Conservation (phyloP, 1,140 invertebrate genomes). For the Drosophila pallidifrons region DNA sequence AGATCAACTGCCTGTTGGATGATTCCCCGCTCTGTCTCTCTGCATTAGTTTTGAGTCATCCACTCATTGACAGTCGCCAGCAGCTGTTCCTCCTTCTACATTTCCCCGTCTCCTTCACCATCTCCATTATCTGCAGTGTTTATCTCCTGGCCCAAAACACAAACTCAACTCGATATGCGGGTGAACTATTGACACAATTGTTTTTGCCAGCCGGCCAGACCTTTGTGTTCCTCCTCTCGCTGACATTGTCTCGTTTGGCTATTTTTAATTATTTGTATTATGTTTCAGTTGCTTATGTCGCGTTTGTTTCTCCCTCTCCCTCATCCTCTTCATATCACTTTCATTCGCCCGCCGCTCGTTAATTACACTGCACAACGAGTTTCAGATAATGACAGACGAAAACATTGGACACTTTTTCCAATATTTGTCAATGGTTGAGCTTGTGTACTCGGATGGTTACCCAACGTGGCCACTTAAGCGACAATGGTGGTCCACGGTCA, state of each 20-base stretch:
- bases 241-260: constrained; percentile 42
- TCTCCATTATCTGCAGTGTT: constrained; percentile 69
- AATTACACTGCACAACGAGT: constrained; percentile 56
- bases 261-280: constrained; percentile 84
- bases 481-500: constrained; percentile 64
- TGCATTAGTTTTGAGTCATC: constrained; percentile 53
- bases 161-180: constrained; percentile 58
- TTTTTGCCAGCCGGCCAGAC: constrained; percentile 67
- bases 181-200: constrained; percentile 83
- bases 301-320: constrained; percentile 40
- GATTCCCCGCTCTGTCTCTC: constrained; percentile 7
- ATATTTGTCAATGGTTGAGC: constrained; percentile 61
- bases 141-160: constrained; percentile 55
- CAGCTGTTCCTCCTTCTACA: constrained; percentile 55
- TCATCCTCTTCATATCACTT: no score
- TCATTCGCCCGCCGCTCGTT: constrained; percentile 45
- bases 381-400: constrained; percentile 48
- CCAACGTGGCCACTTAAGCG: constrained; percentile 56
- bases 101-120: no score
- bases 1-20: constrained; percentile 79
- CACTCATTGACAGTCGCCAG: constrained; percentile 68
- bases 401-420: constrained; percentile 54
- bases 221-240: constrained; percentile 26
- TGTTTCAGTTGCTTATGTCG: constrained; percentile 71
- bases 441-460: constrained; percentile 37